phyloP scores from a whole-genome alignment of 1,140 invertebrate species.

The Ips typographus region DNA sequence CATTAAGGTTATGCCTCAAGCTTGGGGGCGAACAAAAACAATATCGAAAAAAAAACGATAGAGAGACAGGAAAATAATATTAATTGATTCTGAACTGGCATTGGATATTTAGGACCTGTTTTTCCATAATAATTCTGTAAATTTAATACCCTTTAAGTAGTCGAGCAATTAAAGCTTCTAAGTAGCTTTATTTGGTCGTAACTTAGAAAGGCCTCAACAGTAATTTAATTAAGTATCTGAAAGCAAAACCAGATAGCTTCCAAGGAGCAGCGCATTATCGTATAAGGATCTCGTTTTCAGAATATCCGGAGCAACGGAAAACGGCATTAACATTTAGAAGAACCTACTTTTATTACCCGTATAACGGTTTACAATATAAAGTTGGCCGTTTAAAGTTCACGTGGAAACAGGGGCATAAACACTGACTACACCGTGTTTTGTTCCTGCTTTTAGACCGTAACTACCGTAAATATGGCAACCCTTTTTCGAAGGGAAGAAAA shows the following conservation, averaged over 20 bases:
- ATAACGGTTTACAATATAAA: constrained; percentile 24
- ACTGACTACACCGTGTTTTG: constrained; percentile 25
- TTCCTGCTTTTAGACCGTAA: constrained; percentile 26
- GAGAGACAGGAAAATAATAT: constrained; percentile 16
- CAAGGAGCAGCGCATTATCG: background rate
- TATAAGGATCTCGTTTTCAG: constrained; percentile 12
- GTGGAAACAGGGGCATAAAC: constrained; percentile 22
- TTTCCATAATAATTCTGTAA: background rate
- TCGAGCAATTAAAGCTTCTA: background rate
- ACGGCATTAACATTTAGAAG: constrained; percentile 23
- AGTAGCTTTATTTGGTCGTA: background rate
- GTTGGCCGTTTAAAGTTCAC: constrained; percentile 24
- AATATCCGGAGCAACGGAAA: background rate
- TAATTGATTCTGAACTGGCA: constrained; percentile 19
- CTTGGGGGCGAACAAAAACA: constrained; percentile 29
- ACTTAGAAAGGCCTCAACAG: no score
- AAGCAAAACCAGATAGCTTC: no score
- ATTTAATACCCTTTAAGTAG: background rate
- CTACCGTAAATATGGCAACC: constrained; percentile 29
- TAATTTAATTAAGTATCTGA: no score
- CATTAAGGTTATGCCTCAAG: constrained; percentile 29
- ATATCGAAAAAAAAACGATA: constrained; percentile 22
- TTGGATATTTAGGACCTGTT: background rate
- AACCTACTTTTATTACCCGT: constrained; percentile 11
- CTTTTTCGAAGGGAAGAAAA: constrained; percentile 11